Conservation (phyloP, 2,888 invertebrate genomes). For the Drosophila stalkeri region DNA sequence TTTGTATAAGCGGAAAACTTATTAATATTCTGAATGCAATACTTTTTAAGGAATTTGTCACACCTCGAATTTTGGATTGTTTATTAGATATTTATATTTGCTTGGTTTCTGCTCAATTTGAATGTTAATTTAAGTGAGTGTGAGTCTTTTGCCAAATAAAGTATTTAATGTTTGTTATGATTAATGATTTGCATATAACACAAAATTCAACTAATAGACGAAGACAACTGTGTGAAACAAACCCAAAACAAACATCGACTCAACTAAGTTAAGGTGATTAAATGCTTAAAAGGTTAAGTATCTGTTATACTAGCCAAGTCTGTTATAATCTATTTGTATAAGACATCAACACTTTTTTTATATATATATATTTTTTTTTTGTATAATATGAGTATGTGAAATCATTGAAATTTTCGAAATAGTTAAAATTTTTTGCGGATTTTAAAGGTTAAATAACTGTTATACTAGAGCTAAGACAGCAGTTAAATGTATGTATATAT, state of each 20-base stretch:
- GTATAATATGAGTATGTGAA: background rate
- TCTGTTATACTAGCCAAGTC: slow-evolving; percentile 3
- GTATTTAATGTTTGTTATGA: slow-evolving; percentile 35
- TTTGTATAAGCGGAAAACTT: background rate
- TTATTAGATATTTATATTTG: slow-evolving; percentile 15
- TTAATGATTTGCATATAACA: slow-evolving; percentile 30
- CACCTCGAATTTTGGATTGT: slow-evolving; percentile 27
- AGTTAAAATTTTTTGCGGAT: background rate
- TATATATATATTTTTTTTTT: too few species aligned
- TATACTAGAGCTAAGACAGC: background rate
- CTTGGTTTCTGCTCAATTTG: slow-evolving; percentile 20
- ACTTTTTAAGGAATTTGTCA: slow-evolving; percentile 33
- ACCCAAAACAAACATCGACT: slow-evolving; percentile 7
- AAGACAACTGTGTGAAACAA: slow-evolving; percentile 40
- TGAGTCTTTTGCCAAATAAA: slow-evolving; percentile 33
- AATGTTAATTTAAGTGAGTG: slow-evolving; percentile 28
- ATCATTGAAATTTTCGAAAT: background rate
- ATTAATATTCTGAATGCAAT: slow-evolving; percentile 32
- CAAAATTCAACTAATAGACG: slow-evolving; percentile 23
- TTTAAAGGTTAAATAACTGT: background rate
- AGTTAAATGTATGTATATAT: background rate
- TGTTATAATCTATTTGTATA: slow-evolving; percentile 8
- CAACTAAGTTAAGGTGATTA: slow-evolving; percentile 20
- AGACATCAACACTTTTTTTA: background rate
- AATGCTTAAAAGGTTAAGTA: slow-evolving; percentile 7